These are phyloP conservation scores for Carassius auratus DNA, from an alignment of 2,113 vertebrate species.

Conservation along the genomic window DNA sequence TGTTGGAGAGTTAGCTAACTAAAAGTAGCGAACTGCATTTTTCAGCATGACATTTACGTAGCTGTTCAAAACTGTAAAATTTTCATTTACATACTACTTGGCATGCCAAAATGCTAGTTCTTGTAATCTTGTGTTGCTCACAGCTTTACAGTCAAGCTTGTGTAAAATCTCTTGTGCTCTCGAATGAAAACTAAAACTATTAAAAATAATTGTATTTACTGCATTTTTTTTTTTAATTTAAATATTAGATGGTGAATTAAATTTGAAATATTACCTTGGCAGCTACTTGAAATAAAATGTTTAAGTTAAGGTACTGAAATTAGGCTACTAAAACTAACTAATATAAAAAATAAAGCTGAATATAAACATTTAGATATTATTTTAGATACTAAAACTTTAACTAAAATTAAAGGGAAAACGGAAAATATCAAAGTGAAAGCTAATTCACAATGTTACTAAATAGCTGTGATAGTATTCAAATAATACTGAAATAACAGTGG, in stretches of 20 bases:
- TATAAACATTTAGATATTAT: no score
- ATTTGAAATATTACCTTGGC: not conserved
- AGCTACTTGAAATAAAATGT: not conserved
- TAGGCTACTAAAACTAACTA: no score
- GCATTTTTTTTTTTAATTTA: not conserved
- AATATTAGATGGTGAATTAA: not conserved
- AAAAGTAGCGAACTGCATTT: not conserved
- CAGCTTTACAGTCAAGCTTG: not conserved
- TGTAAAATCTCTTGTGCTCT: not conserved
- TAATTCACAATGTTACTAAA: no score
- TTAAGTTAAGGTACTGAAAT: no score
- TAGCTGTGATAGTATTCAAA: no score
- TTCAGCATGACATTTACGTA: not conserved
- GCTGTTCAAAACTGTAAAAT: not conserved
- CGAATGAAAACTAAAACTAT: no score
- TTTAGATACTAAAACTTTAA: no score
- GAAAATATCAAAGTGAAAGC: no score
- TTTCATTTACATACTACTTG: not conserved
- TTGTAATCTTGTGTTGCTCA: not conserved
- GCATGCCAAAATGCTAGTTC: not conserved
- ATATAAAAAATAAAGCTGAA: no score
- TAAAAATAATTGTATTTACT: no score
- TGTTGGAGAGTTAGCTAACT: not conserved
- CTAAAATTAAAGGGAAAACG: no score
- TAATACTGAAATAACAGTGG: no score